A percentile compares a stretch with the other conserved stretches of the same genome.
These are phyloP conservation scores for Leptocoma aspasia DNA, from an alignment of 2,113 vertebrate species.

Conservation along the genomic window DNA sequence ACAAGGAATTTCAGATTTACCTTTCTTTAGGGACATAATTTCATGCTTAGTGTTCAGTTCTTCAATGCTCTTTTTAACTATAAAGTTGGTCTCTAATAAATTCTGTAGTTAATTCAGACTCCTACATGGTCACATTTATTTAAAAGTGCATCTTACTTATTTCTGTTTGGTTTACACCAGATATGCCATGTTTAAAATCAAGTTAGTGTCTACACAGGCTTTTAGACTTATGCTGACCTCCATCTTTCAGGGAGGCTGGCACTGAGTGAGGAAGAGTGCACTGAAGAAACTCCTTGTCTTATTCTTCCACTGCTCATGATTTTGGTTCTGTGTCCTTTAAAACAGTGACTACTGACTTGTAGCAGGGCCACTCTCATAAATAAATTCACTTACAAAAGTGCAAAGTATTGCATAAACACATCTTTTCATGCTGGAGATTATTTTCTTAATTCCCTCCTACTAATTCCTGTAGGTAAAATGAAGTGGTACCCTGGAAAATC, in stretches of 20 bases:
- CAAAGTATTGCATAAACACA: background rate
- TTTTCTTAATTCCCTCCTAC: background rate
- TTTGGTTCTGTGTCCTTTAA: background rate
- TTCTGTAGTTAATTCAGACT: background rate
- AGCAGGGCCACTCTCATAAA: background rate
- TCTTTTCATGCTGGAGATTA: background rate
- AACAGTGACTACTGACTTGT: background rate
- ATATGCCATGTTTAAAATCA: background rate
- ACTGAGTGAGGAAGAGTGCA: background rate
- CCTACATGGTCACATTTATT: background rate
- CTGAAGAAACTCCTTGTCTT: background rate
- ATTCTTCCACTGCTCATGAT: background rate
- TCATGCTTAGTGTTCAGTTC: background rate
- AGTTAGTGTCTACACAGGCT: background rate
- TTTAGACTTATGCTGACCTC: background rate
- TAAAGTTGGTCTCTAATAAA: background rate
- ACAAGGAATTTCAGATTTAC: background rate
- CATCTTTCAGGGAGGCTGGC: background rate
- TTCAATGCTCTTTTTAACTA: background rate
- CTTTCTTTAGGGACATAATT: background rate
- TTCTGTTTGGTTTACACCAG: background rate
- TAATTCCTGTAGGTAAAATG: background rate
- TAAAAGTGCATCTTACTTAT: background rate
- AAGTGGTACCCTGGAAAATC: background rate
- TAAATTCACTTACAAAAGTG: background rate